Evolutionary conservation across 2,113 vertebrate species (phyloP).

Genomic region (Recurvirostra avosetta): DNA sequence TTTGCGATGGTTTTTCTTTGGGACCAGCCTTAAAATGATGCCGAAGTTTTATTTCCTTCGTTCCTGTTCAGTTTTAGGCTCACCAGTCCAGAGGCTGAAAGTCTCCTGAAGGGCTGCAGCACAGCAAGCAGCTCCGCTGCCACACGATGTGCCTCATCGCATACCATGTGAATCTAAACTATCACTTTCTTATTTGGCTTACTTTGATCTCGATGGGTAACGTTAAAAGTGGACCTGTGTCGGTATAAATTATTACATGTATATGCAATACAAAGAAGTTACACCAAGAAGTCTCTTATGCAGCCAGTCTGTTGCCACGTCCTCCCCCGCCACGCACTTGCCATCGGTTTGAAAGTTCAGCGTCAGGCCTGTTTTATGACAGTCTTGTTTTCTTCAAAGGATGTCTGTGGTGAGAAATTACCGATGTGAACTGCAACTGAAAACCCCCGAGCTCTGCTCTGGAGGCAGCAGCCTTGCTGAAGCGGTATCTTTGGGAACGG

Average conservation of each 20-base stretch:
- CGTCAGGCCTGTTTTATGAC: neutral
- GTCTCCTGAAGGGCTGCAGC: neutral
- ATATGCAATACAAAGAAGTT: neutral
- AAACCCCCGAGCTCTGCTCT: neutral
- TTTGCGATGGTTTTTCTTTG: neutral
- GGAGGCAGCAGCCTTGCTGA: neutral
- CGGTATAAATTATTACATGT: neutral
- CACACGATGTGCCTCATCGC: fast-evolving
- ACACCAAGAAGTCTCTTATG: fast-evolving
- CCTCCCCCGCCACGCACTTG: neutral
- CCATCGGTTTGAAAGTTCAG: neutral
- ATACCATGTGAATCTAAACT: neutral
- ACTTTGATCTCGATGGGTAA: neutral
- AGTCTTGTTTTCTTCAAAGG: neutral
- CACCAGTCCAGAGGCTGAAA: neutral
- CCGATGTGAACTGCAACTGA: neutral
- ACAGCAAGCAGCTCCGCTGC: neutral
- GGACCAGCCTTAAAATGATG: neutral
- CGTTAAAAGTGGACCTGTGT: neutral
- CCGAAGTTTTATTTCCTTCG: neutral
- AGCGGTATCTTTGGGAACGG: neutral
- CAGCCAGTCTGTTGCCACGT: fast-evolving
- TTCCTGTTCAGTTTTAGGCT: neutral
- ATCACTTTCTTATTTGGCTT: neutral
- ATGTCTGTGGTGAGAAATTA: neutral